Conservation (phyloP, 2,113 vertebrate genomes). For the Uropsilus gracilis region DNA sequence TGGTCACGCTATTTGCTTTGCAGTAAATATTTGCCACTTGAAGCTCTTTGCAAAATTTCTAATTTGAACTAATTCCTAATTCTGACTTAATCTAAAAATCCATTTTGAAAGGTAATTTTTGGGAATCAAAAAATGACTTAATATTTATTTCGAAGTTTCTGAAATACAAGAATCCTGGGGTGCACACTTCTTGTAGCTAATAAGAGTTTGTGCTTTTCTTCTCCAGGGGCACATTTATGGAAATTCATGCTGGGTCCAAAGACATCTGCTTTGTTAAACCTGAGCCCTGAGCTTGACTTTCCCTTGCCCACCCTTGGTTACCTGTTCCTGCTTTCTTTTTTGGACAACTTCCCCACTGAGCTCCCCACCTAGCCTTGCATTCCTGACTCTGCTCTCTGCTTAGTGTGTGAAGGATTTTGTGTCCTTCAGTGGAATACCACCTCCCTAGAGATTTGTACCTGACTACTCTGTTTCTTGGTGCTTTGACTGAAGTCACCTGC, state of each 20-base stretch:
- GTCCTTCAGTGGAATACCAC: not conserved
- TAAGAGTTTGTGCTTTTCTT: not conserved
- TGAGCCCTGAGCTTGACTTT: not conserved
- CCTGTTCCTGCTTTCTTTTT: not conserved
- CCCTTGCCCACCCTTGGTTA: not conserved
- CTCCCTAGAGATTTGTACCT: not conserved
- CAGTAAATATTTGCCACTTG: not conserved
- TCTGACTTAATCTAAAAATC: not conserved
- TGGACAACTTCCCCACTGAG: not conserved
- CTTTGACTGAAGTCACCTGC: no score
- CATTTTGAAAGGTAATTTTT: conserved; percentile 19
- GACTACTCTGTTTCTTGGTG: not conserved
- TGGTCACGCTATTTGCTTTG: not conserved
- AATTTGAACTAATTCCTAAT: no score
- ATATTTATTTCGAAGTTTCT: not conserved
- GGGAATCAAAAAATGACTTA: conserved; percentile 7
- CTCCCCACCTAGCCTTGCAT: not conserved
- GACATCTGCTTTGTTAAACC: not conserved
- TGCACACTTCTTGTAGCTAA: not conserved
- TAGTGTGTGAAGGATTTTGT: not conserved
- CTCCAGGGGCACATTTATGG: not conserved
- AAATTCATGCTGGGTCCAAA: not conserved
- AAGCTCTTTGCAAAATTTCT: not conserved
- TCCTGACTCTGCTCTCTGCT: not conserved
- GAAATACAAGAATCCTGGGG: not conserved